These are phyloP conservation scores for Limnephilus auricula DNA, from an alignment of 2,888 invertebrate genomes.

Conservation along the genomic window DNA sequence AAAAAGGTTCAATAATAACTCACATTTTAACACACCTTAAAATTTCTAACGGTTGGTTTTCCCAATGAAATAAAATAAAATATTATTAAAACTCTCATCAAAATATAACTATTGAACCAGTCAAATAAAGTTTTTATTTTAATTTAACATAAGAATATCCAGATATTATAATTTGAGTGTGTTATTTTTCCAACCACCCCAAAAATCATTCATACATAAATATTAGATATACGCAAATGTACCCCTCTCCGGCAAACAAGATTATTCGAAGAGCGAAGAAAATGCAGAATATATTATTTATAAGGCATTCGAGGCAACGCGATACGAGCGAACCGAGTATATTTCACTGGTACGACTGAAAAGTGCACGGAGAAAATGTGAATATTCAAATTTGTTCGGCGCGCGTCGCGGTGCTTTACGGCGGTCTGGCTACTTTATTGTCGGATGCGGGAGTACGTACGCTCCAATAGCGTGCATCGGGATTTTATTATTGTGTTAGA, in stretches of 20 bases:
- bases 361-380: background rate
- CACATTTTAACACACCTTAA: too few species aligned
- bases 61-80: too few species aligned
- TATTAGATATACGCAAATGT: background rate
- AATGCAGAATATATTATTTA: conserved; percentile 57
- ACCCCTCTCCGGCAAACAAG: conserved; percentile 2
- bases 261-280: conserved; percentile 18
- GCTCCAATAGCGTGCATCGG: conserved; percentile 16
- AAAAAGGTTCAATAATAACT: too few species aligned
- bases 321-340: conserved; percentile 32
- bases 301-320: conserved; percentile 46
- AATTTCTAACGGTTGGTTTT: too few species aligned
- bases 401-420: background rate
- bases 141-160: background rate
- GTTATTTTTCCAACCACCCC: background rate
- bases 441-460: conserved; percentile 14
- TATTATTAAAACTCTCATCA: too few species aligned
- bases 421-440: conserved; percentile 36
- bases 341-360: conserved; percentile 7
- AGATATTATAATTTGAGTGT: background rate
- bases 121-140: background rate
- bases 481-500: conserved; percentile 22
- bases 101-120: background rate
- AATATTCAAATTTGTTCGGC: conserved; percentile 19
- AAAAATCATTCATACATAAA: background rate